A percentile compares a stretch with the other conserved stretches of the same genome.
Evolutionary conservation across 2,113 vertebrate genomes (phyloP).

Genomic region (Laticauda laticaudata): DNA sequence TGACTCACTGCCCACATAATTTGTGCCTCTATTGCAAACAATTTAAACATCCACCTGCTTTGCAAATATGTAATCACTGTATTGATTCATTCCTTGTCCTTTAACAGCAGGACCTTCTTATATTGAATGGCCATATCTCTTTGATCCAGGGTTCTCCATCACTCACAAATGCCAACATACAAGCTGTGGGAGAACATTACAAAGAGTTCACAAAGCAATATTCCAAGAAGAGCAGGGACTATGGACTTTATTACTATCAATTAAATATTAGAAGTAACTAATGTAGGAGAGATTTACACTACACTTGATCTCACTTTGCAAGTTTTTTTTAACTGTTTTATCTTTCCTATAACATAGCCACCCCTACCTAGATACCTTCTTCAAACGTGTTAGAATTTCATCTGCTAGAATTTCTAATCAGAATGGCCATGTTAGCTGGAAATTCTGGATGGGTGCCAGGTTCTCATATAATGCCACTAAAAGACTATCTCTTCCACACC

Average conservation of each 20-base stretch:
- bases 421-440: background rate
- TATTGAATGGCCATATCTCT: background rate
- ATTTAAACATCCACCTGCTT: background rate
- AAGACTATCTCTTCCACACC: background rate
- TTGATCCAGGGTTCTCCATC: background rate
- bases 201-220: background rate
- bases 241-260: background rate
- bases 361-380: background rate
- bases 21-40: background rate
- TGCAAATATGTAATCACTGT: background rate
- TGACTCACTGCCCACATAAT: background rate
- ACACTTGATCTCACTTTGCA: background rate
- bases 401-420: background rate
- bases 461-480: background rate
- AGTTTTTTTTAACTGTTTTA: background rate
- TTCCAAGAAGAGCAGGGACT: too few species aligned
- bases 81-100: background rate
- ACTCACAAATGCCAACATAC: background rate
- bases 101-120: background rate
- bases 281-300: background rate
- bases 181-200: background rate
- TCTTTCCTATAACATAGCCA: background rate
- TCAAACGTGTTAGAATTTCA: background rate
- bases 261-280: background rate
- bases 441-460: background rate